Evolutionary conservation across 2,888 invertebrate genomes (phyloP), one percentile per base, ranked within the genome.

Genomic region (Lycocerus yunnanus): DNA sequence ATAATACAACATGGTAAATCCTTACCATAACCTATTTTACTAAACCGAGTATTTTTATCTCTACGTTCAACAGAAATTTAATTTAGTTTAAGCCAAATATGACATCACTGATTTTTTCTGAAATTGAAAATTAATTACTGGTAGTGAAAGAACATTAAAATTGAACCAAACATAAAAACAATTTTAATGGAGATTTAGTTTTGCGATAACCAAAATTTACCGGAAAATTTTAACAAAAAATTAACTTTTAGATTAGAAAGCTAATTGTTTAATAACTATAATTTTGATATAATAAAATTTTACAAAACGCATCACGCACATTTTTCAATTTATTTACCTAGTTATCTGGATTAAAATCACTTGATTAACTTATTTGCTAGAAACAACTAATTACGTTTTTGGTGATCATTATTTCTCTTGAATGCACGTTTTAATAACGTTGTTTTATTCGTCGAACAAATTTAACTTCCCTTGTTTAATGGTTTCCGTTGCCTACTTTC

Each of bases 401-500:
- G 16, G 68, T 58, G 16, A 61, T 61, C 43, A 69, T 69, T 69
- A 69, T 61, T 61, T 61, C 43, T 63, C 68, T 43, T 69, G 69
- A 24, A 15, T 69, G 61, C 58, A 24, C 15, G 66, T 58, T 71
- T 75, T 78, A 80, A 80, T 78, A 78, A 79, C 60, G 60, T 60
- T 77, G 78, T 79, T 78, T 78, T 80, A 76, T 78, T 66, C 79
- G 80, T 79, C 78, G 74, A 69, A 75, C 74, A 78, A 78, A 78
- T 66, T 75, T 80, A 78, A 78, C 78, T 80, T 78, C 77, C 76
- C 76, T 72, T 69, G 65, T 75, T 73, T 80, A 80, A 80, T 79
- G 78, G 79, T 77, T 79, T 75, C 77, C 72, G 78, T 79, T 79
- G 79, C 79, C 79, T 79, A 79, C 77, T 76, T 77, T 63, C 27